Evolutionary conservation across 2,797 vertebrate genomes (phyloP).

Genomic region (Chloroceryle inda): DNA sequence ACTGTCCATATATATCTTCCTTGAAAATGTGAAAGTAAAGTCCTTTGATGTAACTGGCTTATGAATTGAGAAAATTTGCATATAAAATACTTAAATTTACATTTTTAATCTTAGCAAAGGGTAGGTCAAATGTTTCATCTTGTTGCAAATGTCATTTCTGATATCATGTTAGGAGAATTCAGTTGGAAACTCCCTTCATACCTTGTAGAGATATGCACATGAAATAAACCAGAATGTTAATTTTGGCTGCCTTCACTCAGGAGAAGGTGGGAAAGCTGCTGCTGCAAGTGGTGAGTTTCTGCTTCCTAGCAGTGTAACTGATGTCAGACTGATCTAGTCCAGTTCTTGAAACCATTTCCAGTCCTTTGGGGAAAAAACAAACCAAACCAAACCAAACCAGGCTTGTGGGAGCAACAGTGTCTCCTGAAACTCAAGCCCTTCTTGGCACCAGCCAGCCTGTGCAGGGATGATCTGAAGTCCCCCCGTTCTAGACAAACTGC

Average conservation of each 20-base stretch:
- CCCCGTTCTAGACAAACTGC: not conserved
- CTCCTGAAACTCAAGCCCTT: not conserved
- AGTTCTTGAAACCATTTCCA: not conserved
- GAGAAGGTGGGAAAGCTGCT: not conserved
- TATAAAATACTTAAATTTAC: not conserved
- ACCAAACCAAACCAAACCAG: no score
- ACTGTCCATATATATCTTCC: not conserved
- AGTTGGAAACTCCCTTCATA: not conserved
- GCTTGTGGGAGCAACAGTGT: not conserved
- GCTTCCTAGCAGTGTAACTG: not conserved
- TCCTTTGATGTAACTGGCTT: not conserved
- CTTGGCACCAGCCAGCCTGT: not conserved
- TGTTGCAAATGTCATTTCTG: not conserved
- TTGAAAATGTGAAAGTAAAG: not conserved
- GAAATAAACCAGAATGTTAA: not conserved
- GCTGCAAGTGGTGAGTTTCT: not conserved
- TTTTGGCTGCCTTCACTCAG: not conserved
- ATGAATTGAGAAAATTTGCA: not conserved
- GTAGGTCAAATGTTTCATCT: not conserved
- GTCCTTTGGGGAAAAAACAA: not conserved
- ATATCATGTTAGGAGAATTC: not conserved
- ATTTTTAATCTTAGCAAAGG: not conserved
- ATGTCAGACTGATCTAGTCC: not conserved
- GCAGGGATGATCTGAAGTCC: not conserved
- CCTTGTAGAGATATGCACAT: not conserved